These are phyloP conservation scores for Upupa epops DNA, from an alignment of 2,113 vertebrate species.

Conservation along the genomic window DNA sequence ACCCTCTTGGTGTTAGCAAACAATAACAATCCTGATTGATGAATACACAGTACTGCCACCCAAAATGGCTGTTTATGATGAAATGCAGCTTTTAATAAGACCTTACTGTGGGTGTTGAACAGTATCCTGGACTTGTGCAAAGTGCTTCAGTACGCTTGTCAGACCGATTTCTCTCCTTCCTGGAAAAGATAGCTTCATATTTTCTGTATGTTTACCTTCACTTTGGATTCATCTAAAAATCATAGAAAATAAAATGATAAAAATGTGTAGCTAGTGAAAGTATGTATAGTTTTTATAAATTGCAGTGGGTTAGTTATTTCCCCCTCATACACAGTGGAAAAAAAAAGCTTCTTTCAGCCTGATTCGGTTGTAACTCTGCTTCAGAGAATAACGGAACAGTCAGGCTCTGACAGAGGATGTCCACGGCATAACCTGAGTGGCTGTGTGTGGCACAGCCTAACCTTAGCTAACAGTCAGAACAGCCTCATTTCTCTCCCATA, in stretches of 20 bases:
- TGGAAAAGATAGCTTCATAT: slow-evolving; percentile 24
- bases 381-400: not conserved
- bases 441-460: not conserved
- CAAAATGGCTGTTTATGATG: slow-evolving; percentile 10
- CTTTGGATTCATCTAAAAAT: slow-evolving; percentile 31
- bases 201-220: not conserved
- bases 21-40: not conserved
- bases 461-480: not conserved
- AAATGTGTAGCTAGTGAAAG: too few species aligned
- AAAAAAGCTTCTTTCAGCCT: slow-evolving; percentile 32
- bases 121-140: not conserved
- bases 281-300: slow-evolving; percentile 27
- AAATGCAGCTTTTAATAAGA: slow-evolving; percentile 12
- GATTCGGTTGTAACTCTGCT: slow-evolving; percentile 30
- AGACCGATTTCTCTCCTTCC: not conserved
- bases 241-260: too few species aligned
- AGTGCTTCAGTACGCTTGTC: slow-evolving; percentile 25
- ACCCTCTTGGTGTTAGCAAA: slow-evolving; percentile 21
- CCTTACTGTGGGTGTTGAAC: not conserved
- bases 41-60: not conserved
- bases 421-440: not conserved
- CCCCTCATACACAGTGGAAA: not conserved
- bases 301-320: slow-evolving; percentile 9
- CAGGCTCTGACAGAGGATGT: not conserved
- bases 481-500: not conserved